phyloP scores from a whole-genome alignment of 2,113 vertebrate species.

The Calonectris borealis region DNA sequence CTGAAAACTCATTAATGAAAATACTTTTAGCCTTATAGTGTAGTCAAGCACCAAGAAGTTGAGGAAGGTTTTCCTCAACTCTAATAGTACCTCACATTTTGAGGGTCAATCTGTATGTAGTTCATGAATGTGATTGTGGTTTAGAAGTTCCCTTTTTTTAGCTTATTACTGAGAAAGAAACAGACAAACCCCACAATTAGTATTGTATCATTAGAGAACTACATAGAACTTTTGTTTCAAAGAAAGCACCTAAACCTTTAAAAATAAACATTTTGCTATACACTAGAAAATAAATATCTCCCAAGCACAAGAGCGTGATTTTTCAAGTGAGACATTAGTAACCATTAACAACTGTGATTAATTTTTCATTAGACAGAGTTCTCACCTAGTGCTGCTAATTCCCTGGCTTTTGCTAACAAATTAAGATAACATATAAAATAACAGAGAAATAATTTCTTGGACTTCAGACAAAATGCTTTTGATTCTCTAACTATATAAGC shows the following conservation, averaged over 20 bases:
- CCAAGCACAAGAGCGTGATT: neutral
- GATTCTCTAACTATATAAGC: neutral
- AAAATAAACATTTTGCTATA: neutral
- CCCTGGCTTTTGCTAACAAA: neutral
- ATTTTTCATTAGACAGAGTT: neutral
- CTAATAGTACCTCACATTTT: neutral
- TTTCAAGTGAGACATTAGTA: neutral
- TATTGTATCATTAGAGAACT: neutral
- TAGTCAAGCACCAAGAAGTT: neutral
- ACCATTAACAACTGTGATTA: neutral
- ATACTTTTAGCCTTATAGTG: neutral
- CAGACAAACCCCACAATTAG: neutral
- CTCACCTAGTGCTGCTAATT: neutral
- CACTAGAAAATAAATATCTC: neutral
- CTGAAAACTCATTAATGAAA: neutral
- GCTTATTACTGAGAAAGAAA: neutral
- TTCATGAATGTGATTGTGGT: neutral
- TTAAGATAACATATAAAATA: neutral
- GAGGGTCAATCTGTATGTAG: neutral
- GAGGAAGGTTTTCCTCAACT: neutral
- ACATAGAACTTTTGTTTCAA: neutral
- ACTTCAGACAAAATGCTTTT: neutral
- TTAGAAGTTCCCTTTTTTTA: neutral
- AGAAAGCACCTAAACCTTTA: neutral
- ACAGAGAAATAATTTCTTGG: neutral